Evolutionary conservation across 2,113 vertebrate species (phyloP), one percentile per base, ranked within the genome.

Genomic region (Pomatorhinus ruficollis): DNA sequence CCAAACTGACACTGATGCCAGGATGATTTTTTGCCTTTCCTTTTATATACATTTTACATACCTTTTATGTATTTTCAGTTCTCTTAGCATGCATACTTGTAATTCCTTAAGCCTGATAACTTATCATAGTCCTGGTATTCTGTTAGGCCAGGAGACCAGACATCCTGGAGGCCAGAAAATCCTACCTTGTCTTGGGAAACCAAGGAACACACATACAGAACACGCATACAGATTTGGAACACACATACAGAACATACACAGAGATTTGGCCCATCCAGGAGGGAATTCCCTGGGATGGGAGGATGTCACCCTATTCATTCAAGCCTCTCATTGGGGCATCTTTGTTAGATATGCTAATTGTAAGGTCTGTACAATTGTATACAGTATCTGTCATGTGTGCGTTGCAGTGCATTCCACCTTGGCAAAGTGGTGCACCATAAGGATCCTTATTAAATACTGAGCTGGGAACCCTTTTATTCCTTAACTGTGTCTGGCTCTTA

Each of bases 341-440:
- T 33, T 42, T 56, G 31, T 15, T 27, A 56, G 52, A n/a, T 15
- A 3, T 15, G 31, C 52, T 27, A 4, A n/a, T 42, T 42, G 20
- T 15, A 9, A 20, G 23, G 39, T 42, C 30, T 56, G 2, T 27
- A 20, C 45, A 14, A 33, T 25, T 31, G 37, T 31, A 14, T 4
- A 33, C 2, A 2, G 1, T 8, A 7, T 40, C 50, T 25, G 1
- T 8, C 1, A 3, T 25, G 50, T 24, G 39, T 19, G 21, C 22
- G 3, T 53, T 19, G 37, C 5, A 1, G 69, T 5, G 4, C 9
- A 2, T 54, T 56, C 23, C 50, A 27, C 52, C 70, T 42, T 54
- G 52, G 30, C 16, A 3, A 14, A 18, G 37, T 24, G 37, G 11
- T 13, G 28, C 39, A 20, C 37, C 30, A 21, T 27, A 9, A 27